Percentiles rank a stretch among this genome's conserved stretches.
Conservation (phyloP, 1,140 invertebrate species). For the Mya arenaria region DNA sequence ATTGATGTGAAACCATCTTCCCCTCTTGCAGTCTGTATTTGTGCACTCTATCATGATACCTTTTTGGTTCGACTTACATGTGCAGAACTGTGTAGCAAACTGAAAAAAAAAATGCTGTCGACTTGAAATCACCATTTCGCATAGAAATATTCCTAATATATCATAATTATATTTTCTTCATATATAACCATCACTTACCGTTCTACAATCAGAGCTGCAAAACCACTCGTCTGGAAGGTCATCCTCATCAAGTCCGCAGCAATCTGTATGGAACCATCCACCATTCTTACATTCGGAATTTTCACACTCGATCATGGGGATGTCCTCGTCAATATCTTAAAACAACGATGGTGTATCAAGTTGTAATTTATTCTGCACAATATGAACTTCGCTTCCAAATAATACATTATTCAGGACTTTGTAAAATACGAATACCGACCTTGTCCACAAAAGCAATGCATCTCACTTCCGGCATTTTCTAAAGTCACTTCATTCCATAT, state of each 20-base stretch:
- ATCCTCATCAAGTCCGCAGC: neutral
- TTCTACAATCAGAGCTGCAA: neutral
- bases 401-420: too few relatives aligned
- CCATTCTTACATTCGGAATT: neutral
- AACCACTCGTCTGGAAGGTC: neutral
- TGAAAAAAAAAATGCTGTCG: too few relatives aligned
- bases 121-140: too few relatives aligned
- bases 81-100: neutral
- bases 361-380: too few relatives aligned
- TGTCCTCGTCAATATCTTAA: too few relatives aligned
- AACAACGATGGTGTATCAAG: too few relatives aligned
- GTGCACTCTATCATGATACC: conserved; percentile 9
- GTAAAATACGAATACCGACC: too few relatives aligned
- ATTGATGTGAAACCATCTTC: conserved; percentile 9
- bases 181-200: too few relatives aligned
- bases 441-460: conserved; percentile 6
- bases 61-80: neutral
- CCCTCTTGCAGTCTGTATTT: neutral
- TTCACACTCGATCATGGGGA: neutral
- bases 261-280: neutral
- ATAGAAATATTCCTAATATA: too few relatives aligned
- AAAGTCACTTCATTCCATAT: neutral
- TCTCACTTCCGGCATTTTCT: neutral
- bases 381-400: too few relatives aligned
- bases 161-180: too few relatives aligned